These are phyloP conservation scores for Eupithecia exiguata DNA, from an alignment of 2,888 invertebrate genomes.

Conservation along the genomic window DNA sequence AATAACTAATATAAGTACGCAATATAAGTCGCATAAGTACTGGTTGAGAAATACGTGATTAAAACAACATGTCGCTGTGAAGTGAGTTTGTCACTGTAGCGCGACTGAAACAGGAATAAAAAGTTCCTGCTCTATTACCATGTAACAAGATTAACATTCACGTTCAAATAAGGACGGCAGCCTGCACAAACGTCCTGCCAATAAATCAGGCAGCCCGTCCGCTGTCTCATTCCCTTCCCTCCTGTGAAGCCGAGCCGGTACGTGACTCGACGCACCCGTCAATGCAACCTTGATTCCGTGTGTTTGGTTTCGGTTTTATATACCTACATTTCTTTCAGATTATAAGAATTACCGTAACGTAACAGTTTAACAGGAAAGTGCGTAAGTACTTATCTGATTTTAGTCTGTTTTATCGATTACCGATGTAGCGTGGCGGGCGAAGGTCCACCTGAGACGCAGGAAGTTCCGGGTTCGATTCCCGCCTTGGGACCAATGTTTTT, in stretches of 20 bases:
- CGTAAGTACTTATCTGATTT: too few species aligned
- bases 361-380: too few species aligned
- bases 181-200: conserved; percentile 59
- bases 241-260: conserved; percentile 1
- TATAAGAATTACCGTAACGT: too few species aligned
- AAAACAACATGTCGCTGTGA: background rate
- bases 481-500: too few species aligned
- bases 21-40: too few species aligned
- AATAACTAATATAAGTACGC: too few species aligned
- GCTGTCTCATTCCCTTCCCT: conserved; percentile 52
- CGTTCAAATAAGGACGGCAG: conserved; percentile 64
- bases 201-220: conserved; percentile 67
- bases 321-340: background rate
- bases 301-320: background rate
- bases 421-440: too few species aligned
- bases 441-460: too few species aligned
- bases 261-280: conserved; percentile 24
- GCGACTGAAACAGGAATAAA: background rate
- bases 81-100: background rate
- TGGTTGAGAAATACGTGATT: too few species aligned
- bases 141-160: conserved; percentile 63
- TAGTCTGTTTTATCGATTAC: too few species aligned
- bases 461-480: too few species aligned
- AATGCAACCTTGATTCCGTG: conserved; percentile 14
- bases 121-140: background rate